These are phyloP conservation scores for Tyto alba DNA, from an alignment of 2,113 vertebrate species.

Conservation along the genomic window DNA sequence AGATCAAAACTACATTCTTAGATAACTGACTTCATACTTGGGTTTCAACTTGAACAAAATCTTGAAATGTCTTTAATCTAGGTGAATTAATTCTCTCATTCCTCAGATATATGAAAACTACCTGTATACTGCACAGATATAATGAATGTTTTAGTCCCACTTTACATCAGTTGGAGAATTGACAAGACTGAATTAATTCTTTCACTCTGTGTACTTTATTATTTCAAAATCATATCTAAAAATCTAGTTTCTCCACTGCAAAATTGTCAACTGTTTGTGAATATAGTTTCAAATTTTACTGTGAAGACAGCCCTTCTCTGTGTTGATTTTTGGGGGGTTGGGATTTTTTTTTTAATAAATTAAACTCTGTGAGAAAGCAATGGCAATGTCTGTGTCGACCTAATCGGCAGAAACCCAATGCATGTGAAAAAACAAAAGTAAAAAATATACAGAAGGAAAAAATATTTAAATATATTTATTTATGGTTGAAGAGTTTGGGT, in stretches of 20 bases:
- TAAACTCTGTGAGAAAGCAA: neutral
- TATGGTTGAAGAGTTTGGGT: neutral
- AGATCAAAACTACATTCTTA: neutral
- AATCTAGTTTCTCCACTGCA: neutral
- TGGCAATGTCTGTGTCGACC: neutral
- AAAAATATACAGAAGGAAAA: neutral
- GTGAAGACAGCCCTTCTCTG: neutral
- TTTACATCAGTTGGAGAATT: neutral
- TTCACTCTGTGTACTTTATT: neutral
- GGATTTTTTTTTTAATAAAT: neutral
- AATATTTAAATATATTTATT: neutral
- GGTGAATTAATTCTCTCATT: neutral
- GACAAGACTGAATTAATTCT: neutral
- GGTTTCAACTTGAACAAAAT: neutral
- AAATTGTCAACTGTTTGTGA: neutral
- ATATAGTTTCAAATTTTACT: neutral
- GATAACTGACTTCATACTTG: neutral
- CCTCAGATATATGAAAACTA: neutral
- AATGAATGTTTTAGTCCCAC: neutral
- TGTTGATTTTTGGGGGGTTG: neutral
- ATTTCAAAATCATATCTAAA: neutral
- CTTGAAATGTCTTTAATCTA: neutral
- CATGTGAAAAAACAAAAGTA: neutral
- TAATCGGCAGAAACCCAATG: neutral
- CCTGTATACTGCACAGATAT: neutral